Evolutionary conservation across 2,797 vertebrate species (phyloP), one percentile per base, ranked within the genome.

Genomic region (Urocyon cinereoargenteus): DNA sequence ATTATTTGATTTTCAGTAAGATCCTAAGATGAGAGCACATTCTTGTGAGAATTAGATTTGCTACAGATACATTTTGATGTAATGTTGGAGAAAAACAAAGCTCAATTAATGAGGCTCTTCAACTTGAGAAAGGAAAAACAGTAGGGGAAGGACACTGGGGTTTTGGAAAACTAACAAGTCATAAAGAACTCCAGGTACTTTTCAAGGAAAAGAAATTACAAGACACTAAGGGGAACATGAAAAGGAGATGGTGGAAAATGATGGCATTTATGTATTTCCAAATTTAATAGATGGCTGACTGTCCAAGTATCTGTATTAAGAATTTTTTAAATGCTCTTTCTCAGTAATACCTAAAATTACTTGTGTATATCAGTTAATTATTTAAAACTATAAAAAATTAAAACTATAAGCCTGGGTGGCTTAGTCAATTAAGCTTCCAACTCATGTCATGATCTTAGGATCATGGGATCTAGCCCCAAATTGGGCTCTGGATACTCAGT

Each of bases 41-140:
- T 21, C 91, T 78, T 59, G 11, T 2, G 61, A 82, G 84, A 90
- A 49, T 26, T 90, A 16, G 18, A 72, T 59, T 73, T 82, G 62
- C 61, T 85, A 57, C 5, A 53, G 72, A 57, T 14, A 12, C 1
- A 14, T 57, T 96, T 51, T 51, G 64, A 88, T 78, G 55, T 59
- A 9, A 64, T 3, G 24, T 24, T 88, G 62, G 40, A n/a, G 55
- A 57, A 90, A 61, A 90, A 77, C 53, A 85, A 85, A 94, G 24
- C 78, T 90, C 78, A 51, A 5, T 82, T 85, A 88, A 55, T 40
- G 72, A 78, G 59, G 0, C 77, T 87, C 40, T 94, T 97, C 59
- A 72, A 26, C 3, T 61, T 6, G 40, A 96, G 31, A 85, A 64
- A 73, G 7, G 26, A n/a, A 68, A n/a, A 28, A 21, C 24, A n/a